Evolutionary conservation across 1,140 invertebrate genomes (phyloP), one percentile per base, ranked within the genome.

Genomic region (Pinna nobilis): DNA sequence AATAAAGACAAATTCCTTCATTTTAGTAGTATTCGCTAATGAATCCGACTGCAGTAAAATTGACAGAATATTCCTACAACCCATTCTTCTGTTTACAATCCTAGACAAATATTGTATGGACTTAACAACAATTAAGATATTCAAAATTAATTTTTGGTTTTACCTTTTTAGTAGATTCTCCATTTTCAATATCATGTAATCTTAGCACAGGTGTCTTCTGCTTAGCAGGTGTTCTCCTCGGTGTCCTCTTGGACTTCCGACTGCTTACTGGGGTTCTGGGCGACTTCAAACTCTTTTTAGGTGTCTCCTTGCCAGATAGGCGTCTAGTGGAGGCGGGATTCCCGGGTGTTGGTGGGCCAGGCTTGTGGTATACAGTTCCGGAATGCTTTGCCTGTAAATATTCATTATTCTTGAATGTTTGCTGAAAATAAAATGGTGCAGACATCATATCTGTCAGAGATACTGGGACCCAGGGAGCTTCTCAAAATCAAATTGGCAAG

Each of bases 331-430:
- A 51, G 11, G 35, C 55, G 6, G 77, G 63, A 49, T 75, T 79
- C 0, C 39, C 78, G 11, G 83, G 83, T n/a, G 83, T 84, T 15
- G 81, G 79, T 25, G 83, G 81, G 11, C 81, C 83, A 20, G 81
- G 81, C 41, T 81, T 79, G n/a, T 82, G 81, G 41, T 83, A 82
- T 3, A 70, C 70, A 73, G 74, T 72, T 3, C 74, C 74, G n/a
- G n/a, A n/a, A 49, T 76, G 73, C 20, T 76, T 80, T 37, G 74
- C 61, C 77, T 83, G 67, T 11, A 79, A 59, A 25, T n/a, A n/a
- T n/a, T n/a, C n/a, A n/a, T n/a, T n/a, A n/a, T n/a, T n/a, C n/a
- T n/a, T n/a, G n/a, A n/a, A n/a, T n/a, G n/a, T n/a, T n/a, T n/a
- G n/a, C n/a, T n/a, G n/a, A n/a, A n/a, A n/a, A n/a, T n/a, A n/a